A percentile compares a stretch with the other conserved stretches of the same genome.
These are phyloP conservation scores for Styela clava DNA, from an alignment of 23 tunicate genomes.

Conservation along the genomic window DNA sequence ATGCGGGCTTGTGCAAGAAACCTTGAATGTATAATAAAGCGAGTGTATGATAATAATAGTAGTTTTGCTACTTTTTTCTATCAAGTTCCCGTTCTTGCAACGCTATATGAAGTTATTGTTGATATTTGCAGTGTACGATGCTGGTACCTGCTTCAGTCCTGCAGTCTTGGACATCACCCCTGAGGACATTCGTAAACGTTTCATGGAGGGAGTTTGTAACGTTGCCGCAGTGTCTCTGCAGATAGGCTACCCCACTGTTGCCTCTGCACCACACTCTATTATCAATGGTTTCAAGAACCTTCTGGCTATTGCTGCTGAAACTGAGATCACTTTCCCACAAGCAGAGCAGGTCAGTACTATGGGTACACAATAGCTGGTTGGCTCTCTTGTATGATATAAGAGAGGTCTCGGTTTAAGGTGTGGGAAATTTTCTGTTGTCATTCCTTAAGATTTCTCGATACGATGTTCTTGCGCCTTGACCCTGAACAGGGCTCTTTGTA, in stretches of 20 bases:
- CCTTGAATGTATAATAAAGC: not conserved
- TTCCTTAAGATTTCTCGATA: no score
- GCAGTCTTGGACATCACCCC: slow-evolving; percentile 97
- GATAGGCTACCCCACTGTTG: slow-evolving; percentile 99
- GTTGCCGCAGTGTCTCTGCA: slow-evolving; percentile 86
- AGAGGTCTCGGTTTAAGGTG: no score
- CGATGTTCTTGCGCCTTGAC: no score
- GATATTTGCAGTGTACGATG: slow-evolving; percentile 66
- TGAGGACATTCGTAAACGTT: slow-evolving; percentile 82
- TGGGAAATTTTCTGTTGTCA: no score
- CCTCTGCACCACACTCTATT: slow-evolving; percentile 97
- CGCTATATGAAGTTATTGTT: no score
- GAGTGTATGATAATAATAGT: no score
- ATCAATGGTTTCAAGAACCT: slow-evolving; percentile 99
- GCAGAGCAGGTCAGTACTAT: slow-evolving; percentile 80
- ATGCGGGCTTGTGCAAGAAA: no score
- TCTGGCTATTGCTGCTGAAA: slow-evolving; percentile 97
- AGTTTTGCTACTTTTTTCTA: no score
- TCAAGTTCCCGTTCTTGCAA: no score
- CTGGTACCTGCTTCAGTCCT: slow-evolving; percentile 91
- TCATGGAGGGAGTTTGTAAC: slow-evolving; percentile 71
- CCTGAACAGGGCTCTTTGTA: no score
- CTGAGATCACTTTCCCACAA: slow-evolving; percentile 98
- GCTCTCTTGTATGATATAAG: no score
- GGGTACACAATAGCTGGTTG: no score